phyloP scores from a whole-genome alignment of 2,888 invertebrate genomes.

The Norana najaformis region DNA sequence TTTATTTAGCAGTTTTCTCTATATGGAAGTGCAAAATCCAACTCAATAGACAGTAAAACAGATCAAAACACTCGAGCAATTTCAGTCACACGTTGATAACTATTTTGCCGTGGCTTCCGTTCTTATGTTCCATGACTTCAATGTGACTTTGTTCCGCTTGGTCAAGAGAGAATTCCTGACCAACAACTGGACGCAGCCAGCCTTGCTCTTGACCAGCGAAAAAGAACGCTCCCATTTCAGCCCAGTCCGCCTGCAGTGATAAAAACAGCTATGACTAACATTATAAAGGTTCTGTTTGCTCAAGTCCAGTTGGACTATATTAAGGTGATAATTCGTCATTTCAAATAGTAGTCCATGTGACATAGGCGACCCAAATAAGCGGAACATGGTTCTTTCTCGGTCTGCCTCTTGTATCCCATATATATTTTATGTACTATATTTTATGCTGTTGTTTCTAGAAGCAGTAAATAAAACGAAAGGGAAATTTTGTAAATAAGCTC shows the following conservation, averaged over 20 bases:
- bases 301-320: too few relatives aligned
- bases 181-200: constrained; percentile 63
- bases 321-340: too few relatives aligned
- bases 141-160: constrained; percentile 62
- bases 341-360: too few relatives aligned
- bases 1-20: too few relatives aligned
- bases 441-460: too few relatives aligned
- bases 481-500: too few relatives aligned
- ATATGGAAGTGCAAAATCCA: background rate
- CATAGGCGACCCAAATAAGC: too few relatives aligned
- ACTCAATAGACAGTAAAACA: background rate
- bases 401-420: too few relatives aligned
- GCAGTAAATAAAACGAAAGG: too few relatives aligned
- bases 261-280: background rate
- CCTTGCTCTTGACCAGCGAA: constrained; percentile 60
- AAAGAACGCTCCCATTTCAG: constrained; percentile 59
- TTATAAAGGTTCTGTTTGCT: too few relatives aligned
- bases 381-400: too few relatives aligned
- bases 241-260: constrained; percentile 60
- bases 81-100: constrained; percentile 44
- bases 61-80: background rate
- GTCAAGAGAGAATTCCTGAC: constrained; percentile 60
- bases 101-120: constrained; percentile 53
- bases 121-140: constrained; percentile 61
- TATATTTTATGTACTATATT: too few relatives aligned